A percentile compares a stretch with the other conserved stretches of the same genome.
Evolutionary conservation across 2,888 invertebrate genomes (phyloP).

Genomic region (Volucella inanis): DNA sequence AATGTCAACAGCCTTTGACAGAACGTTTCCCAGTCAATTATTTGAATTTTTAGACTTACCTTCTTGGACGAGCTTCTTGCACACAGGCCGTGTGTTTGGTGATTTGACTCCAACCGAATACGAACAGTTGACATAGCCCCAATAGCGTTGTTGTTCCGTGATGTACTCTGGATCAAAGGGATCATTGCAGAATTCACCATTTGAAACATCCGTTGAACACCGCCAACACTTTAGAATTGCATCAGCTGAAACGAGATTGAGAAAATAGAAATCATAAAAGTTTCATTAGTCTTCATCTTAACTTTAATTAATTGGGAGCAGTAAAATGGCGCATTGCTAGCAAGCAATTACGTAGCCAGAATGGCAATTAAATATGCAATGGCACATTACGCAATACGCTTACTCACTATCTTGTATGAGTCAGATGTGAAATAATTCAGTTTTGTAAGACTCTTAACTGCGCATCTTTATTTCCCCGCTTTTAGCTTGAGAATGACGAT

Average conservation of each 20-base stretch:
- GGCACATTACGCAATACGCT: constrained; percentile 14
- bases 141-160: constrained; percentile 82
- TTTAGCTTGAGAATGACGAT: neutral
- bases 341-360: constrained; percentile 33
- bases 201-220: constrained; percentile 87
- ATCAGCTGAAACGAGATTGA: constrained; percentile 84
- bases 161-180: constrained; percentile 86
- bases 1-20: constrained; percentile 45
- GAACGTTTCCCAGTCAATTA: constrained; percentile 5
- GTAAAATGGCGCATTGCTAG: constrained; percentile 34
- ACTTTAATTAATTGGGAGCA: constrained; percentile 36
- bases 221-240: constrained; percentile 89
- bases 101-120: constrained; percentile 83
- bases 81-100: constrained; percentile 85
- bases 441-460: neutral
- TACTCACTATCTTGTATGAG: constrained; percentile 12
- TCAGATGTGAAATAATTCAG: constrained; percentile 4
- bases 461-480: neutral
- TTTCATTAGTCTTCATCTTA: constrained; percentile 35
- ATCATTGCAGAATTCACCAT: constrained; percentile 88
- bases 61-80: constrained; percentile 90
- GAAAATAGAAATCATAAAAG: neutral
- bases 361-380: constrained; percentile 43
- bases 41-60: constrained; percentile 84
- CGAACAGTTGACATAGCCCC: constrained; percentile 83